Conservation (phyloP, 2,797 vertebrate genomes). For the Coreius guichenoti region DNA sequence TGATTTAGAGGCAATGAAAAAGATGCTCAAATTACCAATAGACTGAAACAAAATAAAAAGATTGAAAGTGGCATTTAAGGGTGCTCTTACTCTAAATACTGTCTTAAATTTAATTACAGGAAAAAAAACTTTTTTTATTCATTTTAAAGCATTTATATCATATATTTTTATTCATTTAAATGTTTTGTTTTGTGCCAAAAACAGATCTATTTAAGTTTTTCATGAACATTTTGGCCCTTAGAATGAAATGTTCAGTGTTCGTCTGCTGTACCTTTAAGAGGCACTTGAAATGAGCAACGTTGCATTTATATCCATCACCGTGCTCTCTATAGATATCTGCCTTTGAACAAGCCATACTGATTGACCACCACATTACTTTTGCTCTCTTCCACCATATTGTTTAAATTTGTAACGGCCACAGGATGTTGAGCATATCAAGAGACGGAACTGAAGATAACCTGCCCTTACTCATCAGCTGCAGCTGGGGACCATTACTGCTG, state of each 20-base stretch:
- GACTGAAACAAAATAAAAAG: not conserved
- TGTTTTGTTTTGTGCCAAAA: not conserved
- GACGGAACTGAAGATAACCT: constrained; percentile 1
- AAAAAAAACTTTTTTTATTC: not conserved
- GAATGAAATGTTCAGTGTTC: not conserved
- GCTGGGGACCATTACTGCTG: constrained; percentile 19
- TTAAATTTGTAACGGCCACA: constrained; percentile 19
- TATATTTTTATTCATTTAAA: not conserved
- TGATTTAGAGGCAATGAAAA: constrained; percentile 7
- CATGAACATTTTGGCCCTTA: not conserved
- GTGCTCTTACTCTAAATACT: not conserved
- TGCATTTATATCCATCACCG: not conserved
- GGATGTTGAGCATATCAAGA: not conserved
- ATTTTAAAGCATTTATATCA: not conserved
- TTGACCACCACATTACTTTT: not conserved
- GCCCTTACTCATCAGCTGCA: constrained; percentile 12
- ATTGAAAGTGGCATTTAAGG: not conserved
- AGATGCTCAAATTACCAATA: not conserved
- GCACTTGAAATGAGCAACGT: not conserved
- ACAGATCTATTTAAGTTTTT: not conserved
- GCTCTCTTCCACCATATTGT: constrained; percentile 12
- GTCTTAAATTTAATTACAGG: not conserved
- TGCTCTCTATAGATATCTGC: not conserved
- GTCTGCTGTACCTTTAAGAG: not conserved
- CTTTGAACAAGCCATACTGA: not conserved